Evolutionary conservation across 2,888 invertebrate species (phyloP), one percentile per base, ranked within the genome.

Genomic region (Netelia melanura): DNA sequence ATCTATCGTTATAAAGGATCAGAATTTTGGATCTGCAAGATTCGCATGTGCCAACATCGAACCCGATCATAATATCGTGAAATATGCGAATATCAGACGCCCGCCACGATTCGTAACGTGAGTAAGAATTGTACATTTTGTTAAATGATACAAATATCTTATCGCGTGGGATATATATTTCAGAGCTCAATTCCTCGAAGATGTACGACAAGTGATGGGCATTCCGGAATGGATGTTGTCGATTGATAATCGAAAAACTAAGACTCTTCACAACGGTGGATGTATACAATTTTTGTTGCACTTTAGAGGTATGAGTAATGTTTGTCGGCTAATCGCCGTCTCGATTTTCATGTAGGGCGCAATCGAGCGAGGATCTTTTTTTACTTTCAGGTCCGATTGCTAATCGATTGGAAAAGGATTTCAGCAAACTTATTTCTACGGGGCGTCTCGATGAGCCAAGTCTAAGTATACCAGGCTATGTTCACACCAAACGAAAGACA

Each of bases 41-140:
- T 97, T 97, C 92, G 98, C 98, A 1, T 98, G 98, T 93, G 98
- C 98, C 75, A 98, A 98, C 93, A 97, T 98, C 86, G 97, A 97
- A 91, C 97, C 98, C 0, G 98, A 98, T 92, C 96, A 97, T 91
- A 97, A 98, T 93, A 97, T 98, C 85, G 96, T 98, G 72, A 98
- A 98, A 94, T 98, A 97, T 91, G 97, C 97, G 0, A 98, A 98
- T 89, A 96, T 98, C 44, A 96, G 97, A 93, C 97, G 97, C 93
- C 97, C 98, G 67, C 98, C 98, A 0, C 95, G 97, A 93, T 98
- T 98, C 94, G 97, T 98, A 21, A 95, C 97, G 98, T 98, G 94
- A 96, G 96, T 90, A 62, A 74, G 75, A 43, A 9, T 1, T 48
- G 61, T 17, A 17, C 76, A 17, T 30, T 9, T 17, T 23, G 48